These are phyloP conservation scores for Triplophysa yarkandensis DNA, from an alignment of 2,797 vertebrate species.

Conservation along the genomic window DNA sequence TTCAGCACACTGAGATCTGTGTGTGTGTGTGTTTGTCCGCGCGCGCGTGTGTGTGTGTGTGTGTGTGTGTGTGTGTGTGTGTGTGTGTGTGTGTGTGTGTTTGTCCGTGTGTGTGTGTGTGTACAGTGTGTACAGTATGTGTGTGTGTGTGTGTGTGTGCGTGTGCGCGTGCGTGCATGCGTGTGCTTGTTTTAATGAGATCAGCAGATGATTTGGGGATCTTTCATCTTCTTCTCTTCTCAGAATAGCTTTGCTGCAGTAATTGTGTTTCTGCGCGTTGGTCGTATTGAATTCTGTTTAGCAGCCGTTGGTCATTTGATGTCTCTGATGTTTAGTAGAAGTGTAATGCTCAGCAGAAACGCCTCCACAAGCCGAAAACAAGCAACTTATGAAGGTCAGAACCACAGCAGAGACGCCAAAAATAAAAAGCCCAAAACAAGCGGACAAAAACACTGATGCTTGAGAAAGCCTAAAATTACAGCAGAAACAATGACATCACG, in stretches of 20 bases:
- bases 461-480: neutral
- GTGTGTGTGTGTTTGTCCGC: too few relatives aligned
- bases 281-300: conserved; percentile 60
- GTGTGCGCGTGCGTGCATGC: too few relatives aligned
- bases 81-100: too few relatives aligned
- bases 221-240: too few relatives aligned
- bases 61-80: too few relatives aligned
- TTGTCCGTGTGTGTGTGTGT: too few relatives aligned
- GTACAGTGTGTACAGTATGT: too few relatives aligned
- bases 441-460: neutral
- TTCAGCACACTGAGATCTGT: conserved; percentile 33
- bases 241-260: conserved; percentile 34
- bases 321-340: conserved; percentile 56
- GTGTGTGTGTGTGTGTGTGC: too few relatives aligned
- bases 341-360: conserved; percentile 58
- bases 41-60: too few relatives aligned
- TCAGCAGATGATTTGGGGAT: neutral
- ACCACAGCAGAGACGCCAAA: neutral
- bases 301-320: conserved; percentile 52
- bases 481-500: neutral
- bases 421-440: neutral
- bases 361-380: conserved; percentile 20
- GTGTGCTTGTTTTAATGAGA: neutral
- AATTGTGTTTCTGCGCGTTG: conserved; percentile 53
- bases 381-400: conserved; percentile 28